Evolutionary conservation across 1,140 invertebrate genomes (phyloP), one percentile per base, ranked within the genome.

Genomic region (Bombus pascuorum): DNA sequence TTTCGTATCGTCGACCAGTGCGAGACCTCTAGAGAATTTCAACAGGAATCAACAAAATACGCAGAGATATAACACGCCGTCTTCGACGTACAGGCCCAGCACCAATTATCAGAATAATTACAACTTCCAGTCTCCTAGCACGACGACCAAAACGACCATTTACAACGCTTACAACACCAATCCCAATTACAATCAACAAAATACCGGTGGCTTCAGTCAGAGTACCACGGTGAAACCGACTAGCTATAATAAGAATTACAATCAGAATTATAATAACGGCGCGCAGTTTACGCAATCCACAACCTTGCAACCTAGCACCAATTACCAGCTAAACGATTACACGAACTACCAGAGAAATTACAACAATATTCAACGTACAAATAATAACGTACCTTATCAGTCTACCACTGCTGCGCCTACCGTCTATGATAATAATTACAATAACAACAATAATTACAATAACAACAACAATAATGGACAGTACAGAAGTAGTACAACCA

Each of bases 401-500:
- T 89, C 94, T 59, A 90, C 93, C 0, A 92, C 93, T 0, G 62
- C 87, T 5, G 68, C 92, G 1, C 72, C 91, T 5, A 92, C 92
- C 5, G 83, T 88, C 15, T 93, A 92, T 62, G 91, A 94, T 8
- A 90, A 92, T 71, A 91, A 89, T 65, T 91, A 91, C 12, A 91
- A 89, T 59, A 93, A 91, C 62, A 93, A 92, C 89, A 81, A 79
- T 93, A 90, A 91, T 92, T 68, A 66, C 6, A 66, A 65, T 6
- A 65, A 65, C 91, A 95, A 44, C 89, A 87, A 81, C 88, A 92
- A 75, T 86, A 93, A 86, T 68, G 86, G 76, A 47, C 93, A 95
- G 62, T 95, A 95, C 37, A 93, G 94, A 71, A 86, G 95, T 93
- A 91, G 92, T 93, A 93, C 92, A 81, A 85, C 94, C 90, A 74